These are phyloP conservation scores for Aphidius colemani DNA, from an alignment of 2,888 invertebrate genomes.

Conservation along the genomic window DNA sequence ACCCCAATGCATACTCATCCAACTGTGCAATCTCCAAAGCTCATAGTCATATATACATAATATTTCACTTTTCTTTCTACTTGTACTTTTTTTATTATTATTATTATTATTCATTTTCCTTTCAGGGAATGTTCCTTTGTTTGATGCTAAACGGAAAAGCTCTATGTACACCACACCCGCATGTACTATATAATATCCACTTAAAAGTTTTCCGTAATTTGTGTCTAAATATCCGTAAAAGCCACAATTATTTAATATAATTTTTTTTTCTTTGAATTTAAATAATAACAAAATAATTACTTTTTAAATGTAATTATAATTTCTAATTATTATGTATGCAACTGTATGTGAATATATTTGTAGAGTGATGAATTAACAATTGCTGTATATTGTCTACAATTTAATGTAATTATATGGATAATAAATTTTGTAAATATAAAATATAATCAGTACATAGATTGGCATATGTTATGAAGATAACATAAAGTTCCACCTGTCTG, in stretches of 20 bases:
- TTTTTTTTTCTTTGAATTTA: not conserved
- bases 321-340: no score
- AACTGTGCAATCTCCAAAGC: conserved; percentile 1
- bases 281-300: no score
- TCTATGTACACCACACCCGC: not conserved
- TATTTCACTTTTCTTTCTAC: not conserved
- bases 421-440: conserved; percentile 6
- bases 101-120: not conserved
- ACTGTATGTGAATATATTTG: no score
- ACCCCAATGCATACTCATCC: not conserved
- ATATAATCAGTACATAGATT: conserved; percentile 9
- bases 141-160: not conserved
- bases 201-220: not conserved
- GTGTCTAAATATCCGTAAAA: not conserved
- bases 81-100: conserved; percentile 8
- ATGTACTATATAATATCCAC: not conserved
- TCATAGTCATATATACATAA: conserved; percentile 1
- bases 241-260: not conserved
- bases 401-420: conserved; percentile 22
- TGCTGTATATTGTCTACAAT: not conserved
- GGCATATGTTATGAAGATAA: not conserved
- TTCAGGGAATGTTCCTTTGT: not conserved
- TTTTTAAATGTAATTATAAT: no score
- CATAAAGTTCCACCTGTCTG: not conserved
- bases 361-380: no score